Percentiles rank a stretch among this genome's conserved stretches.
phyloP scores from a whole-genome alignment of 2,888 invertebrate species.

The Diloba caeruleocephala region DNA sequence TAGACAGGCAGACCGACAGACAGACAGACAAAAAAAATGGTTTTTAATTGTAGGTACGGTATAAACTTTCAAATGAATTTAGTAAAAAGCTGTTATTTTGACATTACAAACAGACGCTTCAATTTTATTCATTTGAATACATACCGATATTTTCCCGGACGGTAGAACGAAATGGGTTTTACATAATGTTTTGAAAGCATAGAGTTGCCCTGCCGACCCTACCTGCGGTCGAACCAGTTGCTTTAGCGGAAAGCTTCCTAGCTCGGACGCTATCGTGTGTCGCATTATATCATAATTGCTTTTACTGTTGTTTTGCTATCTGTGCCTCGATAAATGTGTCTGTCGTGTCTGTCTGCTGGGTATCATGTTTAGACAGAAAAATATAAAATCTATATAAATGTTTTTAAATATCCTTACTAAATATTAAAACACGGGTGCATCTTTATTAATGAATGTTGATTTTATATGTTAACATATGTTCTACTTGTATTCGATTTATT shows the following conservation, averaged over 20 bases:
- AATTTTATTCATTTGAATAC: too few relatives aligned
- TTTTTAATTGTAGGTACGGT: too few relatives aligned
- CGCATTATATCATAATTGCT: conserved; percentile 39
- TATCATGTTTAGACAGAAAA: neutral
- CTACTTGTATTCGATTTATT: conserved; percentile 19
- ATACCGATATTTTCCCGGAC: too few relatives aligned
- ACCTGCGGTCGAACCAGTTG: conserved; percentile 27
- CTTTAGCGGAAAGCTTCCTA: conserved; percentile 29
- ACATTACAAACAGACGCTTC: too few relatives aligned
- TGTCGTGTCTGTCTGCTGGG: conserved; percentile 6
- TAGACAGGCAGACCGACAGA: too few relatives aligned
- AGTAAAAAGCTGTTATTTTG: too few relatives aligned
- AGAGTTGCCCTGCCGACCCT: conserved; percentile 16
- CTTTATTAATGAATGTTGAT: conserved; percentile 1
- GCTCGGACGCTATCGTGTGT: conserved; percentile 43
- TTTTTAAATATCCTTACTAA: conserved; percentile 4
- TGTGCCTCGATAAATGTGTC: conserved; percentile 3
- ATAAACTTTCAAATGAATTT: too few relatives aligned
- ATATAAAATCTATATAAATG: too few relatives aligned
- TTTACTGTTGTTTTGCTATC: conserved; percentile 3
- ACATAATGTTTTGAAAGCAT: too few relatives aligned
- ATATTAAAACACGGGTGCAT: neutral
- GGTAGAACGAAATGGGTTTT: too few relatives aligned
- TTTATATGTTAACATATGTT: neutral
- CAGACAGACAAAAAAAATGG: too few relatives aligned